These are phyloP conservation scores for Sturmia bella DNA, from an alignment of 2,888 invertebrate genomes.

Conservation along the genomic window DNA sequence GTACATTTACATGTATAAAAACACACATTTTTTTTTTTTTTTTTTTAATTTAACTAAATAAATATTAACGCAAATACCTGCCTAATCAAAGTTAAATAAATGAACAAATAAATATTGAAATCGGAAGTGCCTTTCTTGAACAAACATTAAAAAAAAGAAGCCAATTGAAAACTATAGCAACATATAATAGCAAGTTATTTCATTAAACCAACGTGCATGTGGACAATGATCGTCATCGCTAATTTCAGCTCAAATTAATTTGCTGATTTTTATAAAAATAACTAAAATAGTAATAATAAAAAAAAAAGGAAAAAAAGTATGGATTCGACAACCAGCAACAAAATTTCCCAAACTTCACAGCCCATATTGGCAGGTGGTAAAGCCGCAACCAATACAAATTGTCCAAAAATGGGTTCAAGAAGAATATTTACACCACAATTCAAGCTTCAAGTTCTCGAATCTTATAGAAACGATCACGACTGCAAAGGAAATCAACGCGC, in stretches of 20 bases:
- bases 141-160: constrained; percentile 7
- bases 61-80: constrained; percentile 2
- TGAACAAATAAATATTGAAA: constrained; percentile 35
- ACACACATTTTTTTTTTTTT: neutral
- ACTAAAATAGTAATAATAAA: constrained; percentile 48
- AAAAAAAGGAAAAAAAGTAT: constrained; percentile 50
- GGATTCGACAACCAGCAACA: constrained; percentile 63
- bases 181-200: constrained; percentile 31
- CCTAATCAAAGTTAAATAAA: constrained; percentile 5
- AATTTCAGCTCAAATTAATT: constrained; percentile 13
- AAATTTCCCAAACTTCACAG: constrained; percentile 75
- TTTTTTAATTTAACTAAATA: constrained; percentile 27
- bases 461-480: constrained; percentile 92
- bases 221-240: constrained; percentile 39
- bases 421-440: constrained; percentile 94
- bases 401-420: constrained; percentile 88
- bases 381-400: constrained; percentile 66
- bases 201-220: constrained; percentile 32
- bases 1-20: constrained; percentile 19
- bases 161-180: constrained; percentile 19
- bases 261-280: constrained; percentile 22
- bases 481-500: constrained; percentile 95
- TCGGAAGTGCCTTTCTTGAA: constrained; percentile 59
- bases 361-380: constrained; percentile 33
- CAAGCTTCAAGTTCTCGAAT: constrained; percentile 93